phyloP scores from a whole-genome alignment of 2,888 invertebrate genomes.

The Cheilosia vulpina region DNA sequence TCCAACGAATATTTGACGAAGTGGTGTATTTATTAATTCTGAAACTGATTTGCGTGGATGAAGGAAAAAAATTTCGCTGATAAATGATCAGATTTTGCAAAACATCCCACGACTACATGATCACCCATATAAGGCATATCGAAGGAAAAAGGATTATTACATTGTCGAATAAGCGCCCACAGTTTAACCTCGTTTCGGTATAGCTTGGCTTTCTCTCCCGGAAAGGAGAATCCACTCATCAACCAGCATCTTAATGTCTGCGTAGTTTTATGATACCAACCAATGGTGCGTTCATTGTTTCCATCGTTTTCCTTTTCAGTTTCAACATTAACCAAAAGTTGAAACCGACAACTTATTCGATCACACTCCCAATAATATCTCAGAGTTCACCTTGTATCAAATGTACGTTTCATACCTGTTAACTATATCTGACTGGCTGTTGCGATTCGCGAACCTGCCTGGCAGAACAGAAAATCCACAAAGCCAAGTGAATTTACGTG shows the following conservation, averaged over 20 bases:
- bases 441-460: constrained; percentile 1
- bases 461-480: constrained; percentile 13
- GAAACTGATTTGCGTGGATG: too few relatives aligned
- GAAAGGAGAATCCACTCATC: constrained; percentile 57
- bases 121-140: neutral
- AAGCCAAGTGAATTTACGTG: constrained; percentile 37
- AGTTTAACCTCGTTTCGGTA: constrained; percentile 43
- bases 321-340: constrained; percentile 38
- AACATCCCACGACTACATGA: neutral
- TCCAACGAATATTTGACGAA: too few relatives aligned
- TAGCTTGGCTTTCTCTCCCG: constrained; percentile 62
- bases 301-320: constrained; percentile 38
- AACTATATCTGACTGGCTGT: constrained; percentile 44
- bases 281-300: constrained; percentile 29
- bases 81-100: neutral
- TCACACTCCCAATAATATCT: constrained; percentile 56
- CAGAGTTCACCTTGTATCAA: constrained; percentile 67
- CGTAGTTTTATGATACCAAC: constrained; percentile 24
- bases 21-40: too few relatives aligned
- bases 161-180: constrained; percentile 40
- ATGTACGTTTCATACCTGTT: constrained; percentile 66
- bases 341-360: constrained; percentile 28
- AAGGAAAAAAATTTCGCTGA: too few relatives aligned
- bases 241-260: constrained; percentile 10
- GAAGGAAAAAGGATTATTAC: constrained; percentile 36